phyloP scores from a whole-genome alignment of 2,113 vertebrate species.

The Xenotilapia caudafasciata region DNA sequence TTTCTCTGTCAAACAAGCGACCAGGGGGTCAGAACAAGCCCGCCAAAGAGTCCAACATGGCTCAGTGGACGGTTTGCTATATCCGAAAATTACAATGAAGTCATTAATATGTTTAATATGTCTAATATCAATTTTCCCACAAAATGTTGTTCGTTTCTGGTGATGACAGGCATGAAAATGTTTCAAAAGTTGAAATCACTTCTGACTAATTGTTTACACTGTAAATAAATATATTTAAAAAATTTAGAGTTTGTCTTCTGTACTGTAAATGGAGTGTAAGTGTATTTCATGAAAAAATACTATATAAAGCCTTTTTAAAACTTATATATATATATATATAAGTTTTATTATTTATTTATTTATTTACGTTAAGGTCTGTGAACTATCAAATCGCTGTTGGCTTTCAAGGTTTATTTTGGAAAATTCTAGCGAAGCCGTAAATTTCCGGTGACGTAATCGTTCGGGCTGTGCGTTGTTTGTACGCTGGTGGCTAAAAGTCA shows the following conservation, averaged over 20 bases:
- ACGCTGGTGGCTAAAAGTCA: background rate
- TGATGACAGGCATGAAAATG: background rate
- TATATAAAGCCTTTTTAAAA: background rate
- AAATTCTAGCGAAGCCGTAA: background rate
- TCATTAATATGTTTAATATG: background rate
- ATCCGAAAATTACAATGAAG: background rate
- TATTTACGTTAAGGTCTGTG: background rate
- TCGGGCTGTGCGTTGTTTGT: background rate
- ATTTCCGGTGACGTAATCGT: background rate
- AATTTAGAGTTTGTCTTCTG: background rate
- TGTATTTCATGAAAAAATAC: background rate
- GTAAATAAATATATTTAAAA: background rate
- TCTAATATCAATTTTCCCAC: background rate
- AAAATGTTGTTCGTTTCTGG: background rate
- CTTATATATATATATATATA: background rate
- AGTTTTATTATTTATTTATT: background rate
- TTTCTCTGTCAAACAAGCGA: background rate
- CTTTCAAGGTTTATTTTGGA: background rate
- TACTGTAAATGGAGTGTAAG: background rate
- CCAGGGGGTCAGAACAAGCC: background rate
- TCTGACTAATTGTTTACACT: background rate
- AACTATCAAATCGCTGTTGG: background rate
- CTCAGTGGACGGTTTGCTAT: background rate
- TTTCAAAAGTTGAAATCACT: background rate
- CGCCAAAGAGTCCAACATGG: background rate